Evolutionary conservation across 1,140 invertebrate genomes (phyloP).

Genomic region (Doryteuthis pealeii): DNA sequence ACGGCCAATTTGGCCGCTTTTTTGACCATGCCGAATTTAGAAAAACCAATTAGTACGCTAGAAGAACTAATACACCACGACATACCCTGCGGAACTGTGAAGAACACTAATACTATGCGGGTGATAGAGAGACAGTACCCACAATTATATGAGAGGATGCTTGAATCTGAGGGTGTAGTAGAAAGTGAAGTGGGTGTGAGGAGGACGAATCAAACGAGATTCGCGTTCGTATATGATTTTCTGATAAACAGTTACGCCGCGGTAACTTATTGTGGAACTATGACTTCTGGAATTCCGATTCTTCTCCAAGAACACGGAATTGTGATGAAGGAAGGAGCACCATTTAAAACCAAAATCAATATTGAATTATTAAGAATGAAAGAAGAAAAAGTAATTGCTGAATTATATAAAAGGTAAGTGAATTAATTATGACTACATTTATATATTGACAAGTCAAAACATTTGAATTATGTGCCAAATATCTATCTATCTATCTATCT

Average conservation of each 20-base stretch:
- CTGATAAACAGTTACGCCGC: conserved; percentile 46
- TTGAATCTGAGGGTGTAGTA: conserved; percentile 34
- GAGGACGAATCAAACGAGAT: conserved; percentile 23
- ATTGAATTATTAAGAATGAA: conserved; percentile 45
- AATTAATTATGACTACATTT: background rate
- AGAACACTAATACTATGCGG: conserved; percentile 46
- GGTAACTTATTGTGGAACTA: conserved; percentile 40
- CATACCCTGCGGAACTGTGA: conserved; percentile 43
- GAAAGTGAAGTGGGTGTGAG: conserved; percentile 31
- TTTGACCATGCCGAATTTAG: conserved; percentile 51
- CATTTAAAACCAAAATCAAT: conserved; percentile 48
- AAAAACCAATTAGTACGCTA: conserved; percentile 45
- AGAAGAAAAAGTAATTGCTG: conserved; percentile 38
- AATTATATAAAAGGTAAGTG: conserved; percentile 45
- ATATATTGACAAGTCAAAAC: background rate
- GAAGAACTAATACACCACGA: conserved; percentile 42
- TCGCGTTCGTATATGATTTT: conserved; percentile 52
- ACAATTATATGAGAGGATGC: conserved; percentile 35
- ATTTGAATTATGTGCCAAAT: no score
- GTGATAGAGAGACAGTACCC: conserved; percentile 41
- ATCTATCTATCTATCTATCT: no score
- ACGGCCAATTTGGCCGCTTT: conserved; percentile 59
- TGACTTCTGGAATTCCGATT: conserved; percentile 40
- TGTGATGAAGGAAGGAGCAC: conserved; percentile 43
- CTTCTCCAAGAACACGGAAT: conserved; percentile 51